These are phyloP conservation scores for Solen grandis DNA, from an alignment of 1,140 invertebrate genomes.

Conservation along the genomic window DNA sequence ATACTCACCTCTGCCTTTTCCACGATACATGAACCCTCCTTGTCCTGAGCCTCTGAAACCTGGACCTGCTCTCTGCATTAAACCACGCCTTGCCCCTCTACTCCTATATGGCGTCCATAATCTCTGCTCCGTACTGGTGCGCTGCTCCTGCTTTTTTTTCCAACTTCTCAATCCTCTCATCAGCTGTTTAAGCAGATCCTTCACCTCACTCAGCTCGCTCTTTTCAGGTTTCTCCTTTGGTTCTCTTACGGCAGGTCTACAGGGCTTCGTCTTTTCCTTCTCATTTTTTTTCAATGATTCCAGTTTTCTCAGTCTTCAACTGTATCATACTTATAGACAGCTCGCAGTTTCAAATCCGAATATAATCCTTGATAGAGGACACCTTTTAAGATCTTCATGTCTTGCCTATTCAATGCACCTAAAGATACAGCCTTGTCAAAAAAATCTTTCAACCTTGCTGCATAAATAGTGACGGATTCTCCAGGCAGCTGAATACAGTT, in stretches of 20 bases:
- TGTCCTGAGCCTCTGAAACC: neutral
- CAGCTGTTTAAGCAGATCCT: neutral
- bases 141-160: too few relatives aligned
- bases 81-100: neutral
- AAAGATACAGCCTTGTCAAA: constrained; percentile 12
- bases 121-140: neutral
- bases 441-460: constrained; percentile 6
- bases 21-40: neutral
- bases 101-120: neutral
- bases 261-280: neutral
- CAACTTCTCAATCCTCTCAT: neutral
- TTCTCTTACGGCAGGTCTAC: constrained; percentile 1
- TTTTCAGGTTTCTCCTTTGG: constrained; percentile 9
- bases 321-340: constrained; percentile 2
- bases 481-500: neutral
- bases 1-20: constrained; percentile 10
- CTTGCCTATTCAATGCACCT: neutral
- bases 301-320: too few relatives aligned
- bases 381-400: neutral
- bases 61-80: neutral
- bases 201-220: neutral
- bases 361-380: too few relatives aligned
- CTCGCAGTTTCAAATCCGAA: neutral
- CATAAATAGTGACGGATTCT: neutral
- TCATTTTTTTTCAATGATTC: too few relatives aligned